Conservation (phyloP, 2,113 vertebrate genomes). For the Salvelinus sp. region DNA sequence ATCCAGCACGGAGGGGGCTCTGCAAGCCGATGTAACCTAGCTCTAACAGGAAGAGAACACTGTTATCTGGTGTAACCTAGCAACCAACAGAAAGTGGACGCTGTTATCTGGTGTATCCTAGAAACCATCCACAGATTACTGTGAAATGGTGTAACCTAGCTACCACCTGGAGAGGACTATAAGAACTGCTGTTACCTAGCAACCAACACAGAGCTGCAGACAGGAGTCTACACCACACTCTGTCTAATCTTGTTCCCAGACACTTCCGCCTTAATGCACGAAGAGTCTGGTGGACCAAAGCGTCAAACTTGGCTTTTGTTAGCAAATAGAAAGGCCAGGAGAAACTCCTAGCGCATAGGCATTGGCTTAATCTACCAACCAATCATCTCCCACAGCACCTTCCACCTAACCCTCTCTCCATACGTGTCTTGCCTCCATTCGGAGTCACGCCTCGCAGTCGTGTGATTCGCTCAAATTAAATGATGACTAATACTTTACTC, state of each 20-base stretch:
- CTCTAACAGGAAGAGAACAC: constrained; percentile 37
- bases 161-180: constrained; percentile 53
- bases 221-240: constrained; percentile 50
- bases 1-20: constrained; percentile 12
- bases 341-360: no score
- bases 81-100: constrained; percentile 28
- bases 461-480: no score
- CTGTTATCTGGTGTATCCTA: constrained; percentile 35
- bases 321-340: no score
- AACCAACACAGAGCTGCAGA: constrained; percentile 55
- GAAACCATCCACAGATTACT: constrained; percentile 35
- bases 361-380: no score
- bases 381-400: no score
- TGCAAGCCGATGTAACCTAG: constrained; percentile 33
- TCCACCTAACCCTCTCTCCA: no score
- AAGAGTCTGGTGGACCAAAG: no score
- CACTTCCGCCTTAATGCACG: no score
- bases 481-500: no score
- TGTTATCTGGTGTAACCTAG: constrained; percentile 37
- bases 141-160: constrained; percentile 58
- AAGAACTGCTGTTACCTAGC: constrained; percentile 67
- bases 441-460: no score
- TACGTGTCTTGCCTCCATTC: no score
- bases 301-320: no score
- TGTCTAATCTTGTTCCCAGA: neutral